These are phyloP conservation scores for Chromobotia macracanthus DNA, from an alignment of 2,797 vertebrate genomes.

Conservation along the genomic window DNA sequence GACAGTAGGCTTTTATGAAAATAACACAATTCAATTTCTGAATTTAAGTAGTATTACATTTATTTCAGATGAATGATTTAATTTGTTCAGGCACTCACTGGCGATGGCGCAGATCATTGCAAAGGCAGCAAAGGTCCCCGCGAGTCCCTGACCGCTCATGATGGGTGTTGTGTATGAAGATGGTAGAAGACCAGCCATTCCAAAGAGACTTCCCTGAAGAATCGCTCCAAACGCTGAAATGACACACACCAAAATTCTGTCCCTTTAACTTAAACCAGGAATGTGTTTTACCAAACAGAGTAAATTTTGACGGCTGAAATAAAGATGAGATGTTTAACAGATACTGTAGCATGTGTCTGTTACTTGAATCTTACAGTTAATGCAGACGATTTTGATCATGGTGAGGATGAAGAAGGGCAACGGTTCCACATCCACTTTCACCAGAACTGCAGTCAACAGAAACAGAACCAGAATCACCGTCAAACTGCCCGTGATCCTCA, in stretches of 20 bases:
- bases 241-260: background rate
- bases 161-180: conserved; percentile 85
- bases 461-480: conserved; percentile 83
- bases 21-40: too few species aligned
- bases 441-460: conserved; percentile 80
- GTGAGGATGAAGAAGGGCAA: conserved; percentile 85
- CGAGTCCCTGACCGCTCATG: conserved; percentile 92
- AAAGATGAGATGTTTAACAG: too few species aligned
- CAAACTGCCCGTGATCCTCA: conserved; percentile 84
- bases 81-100: conserved; percentile 74
- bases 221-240: conserved; percentile 81
- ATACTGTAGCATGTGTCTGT: too few species aligned
- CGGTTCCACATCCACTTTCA: conserved; percentile 77
- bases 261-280: too few species aligned
- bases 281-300: too few species aligned
- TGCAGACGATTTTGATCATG: conserved; percentile 88
- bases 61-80: too few species aligned
- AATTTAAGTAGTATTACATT: too few species aligned
- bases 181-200: conserved; percentile 86
- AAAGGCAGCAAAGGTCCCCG: conserved; percentile 85
- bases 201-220: conserved; percentile 90
- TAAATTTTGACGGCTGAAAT: too few species aligned
- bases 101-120: conserved; percentile 88
- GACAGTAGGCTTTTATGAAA: too few species aligned
- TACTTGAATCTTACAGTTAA: conserved; percentile 82